A percentile compares a stretch with the other conserved stretches of the same genome.
Conservation (phyloP, 1,140 invertebrate genomes). For the Scaptomyza montana region DNA sequence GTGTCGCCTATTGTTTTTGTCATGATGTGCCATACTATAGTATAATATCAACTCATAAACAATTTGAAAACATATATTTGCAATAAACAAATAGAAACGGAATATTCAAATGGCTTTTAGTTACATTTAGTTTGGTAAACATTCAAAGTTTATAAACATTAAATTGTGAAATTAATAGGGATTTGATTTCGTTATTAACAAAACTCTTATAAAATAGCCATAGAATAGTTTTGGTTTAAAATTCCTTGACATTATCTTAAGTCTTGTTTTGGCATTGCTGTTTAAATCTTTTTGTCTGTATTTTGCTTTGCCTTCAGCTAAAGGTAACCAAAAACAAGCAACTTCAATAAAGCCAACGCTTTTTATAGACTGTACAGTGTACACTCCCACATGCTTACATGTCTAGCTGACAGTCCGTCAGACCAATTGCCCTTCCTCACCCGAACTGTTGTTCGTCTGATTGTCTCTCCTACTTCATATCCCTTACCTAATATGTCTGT, state of each 20-base stretch:
- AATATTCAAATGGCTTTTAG: neutral
- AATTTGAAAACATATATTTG: neutral
- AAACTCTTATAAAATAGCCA: too few relatives aligned
- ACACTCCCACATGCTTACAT: neutral
- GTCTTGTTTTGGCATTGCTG: too few relatives aligned
- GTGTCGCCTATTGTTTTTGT: conserved; percentile 4
- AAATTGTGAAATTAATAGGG: too few relatives aligned
- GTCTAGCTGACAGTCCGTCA: neutral
- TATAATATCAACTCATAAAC: neutral
- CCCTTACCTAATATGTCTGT: neutral
- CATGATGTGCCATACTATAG: neutral
- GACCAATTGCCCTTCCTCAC: neutral
- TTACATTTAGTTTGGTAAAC: neutral
- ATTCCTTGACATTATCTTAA: too few relatives aligned
- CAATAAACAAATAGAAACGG: conserved; percentile 10
- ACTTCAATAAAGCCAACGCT: neutral
- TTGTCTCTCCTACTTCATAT: neutral
- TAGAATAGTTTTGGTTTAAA: too few relatives aligned
- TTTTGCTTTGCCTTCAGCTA: neutral
- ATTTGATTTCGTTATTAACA: too few relatives aligned
- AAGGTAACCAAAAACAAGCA: neutral
- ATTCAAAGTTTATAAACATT: too few relatives aligned
- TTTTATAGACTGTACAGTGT: too few relatives aligned
- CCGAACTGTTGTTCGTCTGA: neutral
- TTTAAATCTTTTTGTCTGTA: too few relatives aligned